These are phyloP conservation scores for Phoeniculus purpureus DNA, from an alignment of 2,797 vertebrate genomes.

Conservation along the genomic window DNA sequence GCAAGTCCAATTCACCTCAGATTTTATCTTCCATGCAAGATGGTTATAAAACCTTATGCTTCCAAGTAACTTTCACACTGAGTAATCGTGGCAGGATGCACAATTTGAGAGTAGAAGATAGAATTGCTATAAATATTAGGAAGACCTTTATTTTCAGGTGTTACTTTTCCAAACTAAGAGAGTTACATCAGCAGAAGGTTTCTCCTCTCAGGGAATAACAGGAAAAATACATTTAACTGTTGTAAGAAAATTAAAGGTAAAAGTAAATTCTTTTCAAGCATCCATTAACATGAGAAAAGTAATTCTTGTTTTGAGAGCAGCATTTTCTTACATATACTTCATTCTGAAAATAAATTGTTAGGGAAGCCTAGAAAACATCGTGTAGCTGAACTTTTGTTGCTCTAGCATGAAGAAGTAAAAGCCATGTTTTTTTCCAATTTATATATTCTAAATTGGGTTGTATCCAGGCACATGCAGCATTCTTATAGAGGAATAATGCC, in stretches of 20 bases:
- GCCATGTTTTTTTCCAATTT: neutral
- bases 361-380: neutral
- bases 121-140: neutral
- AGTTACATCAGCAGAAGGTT: neutral
- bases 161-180: conserved; percentile 15
- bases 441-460: neutral
- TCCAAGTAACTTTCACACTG: neutral
- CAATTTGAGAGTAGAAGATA: neutral
- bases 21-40: neutral
- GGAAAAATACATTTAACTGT: conserved; percentile 1
- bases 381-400: neutral
- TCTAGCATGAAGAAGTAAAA: neutral
- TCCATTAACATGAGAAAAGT: neutral
- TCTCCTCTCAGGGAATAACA: neutral
- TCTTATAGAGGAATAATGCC: neutral
- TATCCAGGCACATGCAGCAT: neutral
- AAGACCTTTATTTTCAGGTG: neutral
- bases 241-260: conserved; percentile 7
- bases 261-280: conserved; percentile 6
- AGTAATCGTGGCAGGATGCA: neutral
- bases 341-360: neutral
- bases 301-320: neutral
- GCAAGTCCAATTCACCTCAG: neutral
- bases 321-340: neutral
- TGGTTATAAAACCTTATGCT: neutral